Evolutionary conservation across 1,140 invertebrate species (phyloP).

Genomic region (Potamilus streckersoni): DNA sequence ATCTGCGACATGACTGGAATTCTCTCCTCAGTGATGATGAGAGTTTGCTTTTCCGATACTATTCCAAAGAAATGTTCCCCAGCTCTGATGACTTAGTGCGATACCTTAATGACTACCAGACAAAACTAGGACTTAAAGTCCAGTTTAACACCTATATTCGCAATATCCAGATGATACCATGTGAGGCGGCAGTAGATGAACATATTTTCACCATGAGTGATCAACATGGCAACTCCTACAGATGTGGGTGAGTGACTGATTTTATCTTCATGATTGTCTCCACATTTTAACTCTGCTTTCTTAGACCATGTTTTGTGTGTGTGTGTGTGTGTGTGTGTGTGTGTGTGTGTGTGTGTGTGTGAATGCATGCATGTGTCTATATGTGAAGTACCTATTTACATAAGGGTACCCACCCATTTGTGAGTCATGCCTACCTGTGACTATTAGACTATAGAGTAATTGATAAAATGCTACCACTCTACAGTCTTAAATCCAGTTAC

Average conservation of each 20-base stretch:
- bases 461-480: too few species aligned
- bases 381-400: too few species aligned
- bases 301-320: too few species aligned
- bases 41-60: constrained; percentile 59
- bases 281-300: too few species aligned
- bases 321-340: too few species aligned
- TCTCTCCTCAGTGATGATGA: constrained; percentile 68
- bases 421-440: too few species aligned
- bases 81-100: constrained; percentile 57
- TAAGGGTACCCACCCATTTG: too few species aligned
- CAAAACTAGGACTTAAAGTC: constrained; percentile 61
- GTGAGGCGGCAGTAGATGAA: constrained; percentile 28
- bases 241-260: constrained; percentile 58
- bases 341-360: too few species aligned
- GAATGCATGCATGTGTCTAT: too few species aligned
- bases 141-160: constrained; percentile 65
- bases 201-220: constrained; percentile 61
- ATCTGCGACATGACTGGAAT: constrained; percentile 71
- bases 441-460: too few species aligned
- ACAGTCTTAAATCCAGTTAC: too few species aligned
- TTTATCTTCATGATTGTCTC: neutral
- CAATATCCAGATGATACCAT: constrained; percentile 49
- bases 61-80: constrained; percentile 69
- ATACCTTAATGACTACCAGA: constrained; percentile 67
- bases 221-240: constrained; percentile 57